These are phyloP conservation scores for Limenitis camilla DNA, from an alignment of 2,888 invertebrate species.

Conservation along the genomic window DNA sequence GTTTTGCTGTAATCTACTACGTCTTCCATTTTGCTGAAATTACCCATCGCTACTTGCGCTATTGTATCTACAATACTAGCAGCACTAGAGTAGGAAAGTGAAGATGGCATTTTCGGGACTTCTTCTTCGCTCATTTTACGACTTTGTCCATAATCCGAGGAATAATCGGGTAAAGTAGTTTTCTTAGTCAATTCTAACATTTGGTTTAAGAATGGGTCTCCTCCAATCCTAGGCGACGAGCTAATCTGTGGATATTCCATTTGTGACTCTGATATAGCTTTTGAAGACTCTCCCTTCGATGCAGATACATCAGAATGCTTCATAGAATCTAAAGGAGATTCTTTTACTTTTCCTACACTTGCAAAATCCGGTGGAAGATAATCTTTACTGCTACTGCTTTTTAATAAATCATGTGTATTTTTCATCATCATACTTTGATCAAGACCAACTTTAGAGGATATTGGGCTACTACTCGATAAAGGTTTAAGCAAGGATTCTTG, in stretches of 20 bases:
- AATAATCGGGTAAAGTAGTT: slow-evolving; percentile 68
- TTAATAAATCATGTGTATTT: slow-evolving; percentile 59
- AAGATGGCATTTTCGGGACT: slow-evolving; percentile 57
- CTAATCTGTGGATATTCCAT: slow-evolving; percentile 53
- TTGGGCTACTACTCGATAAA: slow-evolving; percentile 73
- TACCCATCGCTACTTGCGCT: slow-evolving; percentile 61
- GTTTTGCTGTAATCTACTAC: slow-evolving; percentile 59
- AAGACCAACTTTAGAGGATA: slow-evolving; percentile 59
- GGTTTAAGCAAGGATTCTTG: slow-evolving; percentile 78
- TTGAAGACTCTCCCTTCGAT: slow-evolving; percentile 68
- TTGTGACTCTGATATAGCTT: slow-evolving; percentile 49
- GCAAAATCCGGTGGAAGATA: slow-evolving; percentile 73
- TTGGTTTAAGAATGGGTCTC: slow-evolving; percentile 68
- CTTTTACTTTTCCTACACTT: slow-evolving; percentile 69
- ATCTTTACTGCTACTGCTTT: slow-evolving; percentile 61
- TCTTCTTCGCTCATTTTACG: slow-evolving; percentile 75
- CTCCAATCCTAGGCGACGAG: slow-evolving; percentile 61
- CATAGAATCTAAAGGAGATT: slow-evolving; percentile 56
- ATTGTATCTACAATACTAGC: slow-evolving; percentile 60
- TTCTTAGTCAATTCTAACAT: slow-evolving; percentile 72
- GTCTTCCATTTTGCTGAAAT: slow-evolving; percentile 59
- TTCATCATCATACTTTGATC: slow-evolving; percentile 65
- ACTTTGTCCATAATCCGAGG: slow-evolving; percentile 69
- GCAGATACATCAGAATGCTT: slow-evolving; percentile 58
- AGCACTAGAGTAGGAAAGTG: slow-evolving; percentile 58